Base-by-base conservation (phyloP, 2,888 invertebrate species). In the Plagodis pulveraria region DNA sequence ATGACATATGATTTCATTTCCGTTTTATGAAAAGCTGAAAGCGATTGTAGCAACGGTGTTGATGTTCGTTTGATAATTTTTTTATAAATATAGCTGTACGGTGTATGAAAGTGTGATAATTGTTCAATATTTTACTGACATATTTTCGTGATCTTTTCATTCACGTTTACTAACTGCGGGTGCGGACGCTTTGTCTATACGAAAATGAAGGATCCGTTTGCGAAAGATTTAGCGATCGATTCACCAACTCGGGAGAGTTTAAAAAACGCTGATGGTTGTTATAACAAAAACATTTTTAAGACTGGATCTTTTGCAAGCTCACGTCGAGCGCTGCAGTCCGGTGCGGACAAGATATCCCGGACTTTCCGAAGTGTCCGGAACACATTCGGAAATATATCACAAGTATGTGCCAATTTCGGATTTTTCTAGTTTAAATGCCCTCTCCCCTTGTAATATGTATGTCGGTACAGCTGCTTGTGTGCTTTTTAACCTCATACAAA, bases 311-410 rank as follows among this genome's bases (percentile, higher is more conserved):
- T 95, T 43, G 94, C 94, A 40, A 95, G 94, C 75, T 95, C 95
- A 7, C 93, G 95, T 64, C 94, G 94, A 73, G 95, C 93, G 45
- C 83, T 96, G 49, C 93, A 95, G 71, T 94, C 93, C 48, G 94
- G 96, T 36, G 95, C 95, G 9, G 95, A 95, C 66, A 95, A 94
- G 79, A 92, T 96, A 62, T 93, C 95, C 0, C 94, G 93, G 79
- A 95, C 95, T 0, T 94, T 96, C 70, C 94, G 94, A 60, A 94
- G 92, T 64, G 94, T 96, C 32, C 89, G 94, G 69, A 94, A 94
- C 58, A 94, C 94, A 12, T 93, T 96, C 64, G 95, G 95, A 10
- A 94, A 94, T 59, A 87, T 95, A 64, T 94, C 96, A 48, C 96
- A 96, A 94, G 96, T 95, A 75, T 54, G 53, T 33, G 12, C 6